phyloP scores from a whole-genome alignment of 2,797 vertebrate genomes.

The Fratercula arctica region DNA sequence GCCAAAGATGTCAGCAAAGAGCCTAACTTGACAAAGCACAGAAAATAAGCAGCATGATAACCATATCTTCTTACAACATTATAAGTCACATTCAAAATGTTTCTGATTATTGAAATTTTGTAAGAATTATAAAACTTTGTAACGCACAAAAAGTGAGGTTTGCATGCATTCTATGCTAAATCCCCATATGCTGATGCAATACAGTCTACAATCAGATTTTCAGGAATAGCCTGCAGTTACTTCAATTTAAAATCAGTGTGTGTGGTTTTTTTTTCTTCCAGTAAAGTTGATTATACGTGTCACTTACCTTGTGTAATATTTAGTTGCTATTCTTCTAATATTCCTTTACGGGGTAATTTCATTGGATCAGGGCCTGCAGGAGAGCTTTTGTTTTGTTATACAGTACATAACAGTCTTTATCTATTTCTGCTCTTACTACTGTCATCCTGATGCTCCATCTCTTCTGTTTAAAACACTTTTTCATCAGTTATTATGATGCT shows the following conservation, averaged over 20 bases:
- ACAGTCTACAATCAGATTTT: background rate
- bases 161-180: background rate
- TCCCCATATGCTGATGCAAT: background rate
- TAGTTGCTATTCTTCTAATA: background rate
- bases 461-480: background rate
- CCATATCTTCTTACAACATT: background rate
- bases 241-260: background rate
- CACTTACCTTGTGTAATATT: background rate
- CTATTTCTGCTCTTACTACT: background rate
- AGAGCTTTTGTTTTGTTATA: background rate
- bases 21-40: background rate
- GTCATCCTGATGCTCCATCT: background rate
- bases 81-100: background rate
- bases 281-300: background rate
- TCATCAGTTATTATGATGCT: background rate
- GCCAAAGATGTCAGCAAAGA: background rate
- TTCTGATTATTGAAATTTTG: background rate
- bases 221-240: background rate
- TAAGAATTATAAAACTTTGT: background rate
- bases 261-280: background rate
- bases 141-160: background rate
- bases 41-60: background rate
- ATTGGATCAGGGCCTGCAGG: background rate
- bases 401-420: background rate
- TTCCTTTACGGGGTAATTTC: background rate